Evolutionary conservation across 2,797 vertebrate genomes (phyloP).

Genomic region (Xenentodon cancila): DNA sequence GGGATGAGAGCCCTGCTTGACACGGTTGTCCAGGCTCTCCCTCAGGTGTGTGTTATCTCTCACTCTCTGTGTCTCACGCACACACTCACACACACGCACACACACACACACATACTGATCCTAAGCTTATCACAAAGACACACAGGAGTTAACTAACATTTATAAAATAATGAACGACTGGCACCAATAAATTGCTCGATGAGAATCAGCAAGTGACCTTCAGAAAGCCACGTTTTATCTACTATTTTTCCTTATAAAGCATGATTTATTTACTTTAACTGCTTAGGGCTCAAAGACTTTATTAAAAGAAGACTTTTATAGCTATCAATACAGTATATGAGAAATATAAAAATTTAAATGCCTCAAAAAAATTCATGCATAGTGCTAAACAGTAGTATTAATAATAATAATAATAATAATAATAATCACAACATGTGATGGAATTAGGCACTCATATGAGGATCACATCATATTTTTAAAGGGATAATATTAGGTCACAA

Average conservation of each 20-base stretch:
- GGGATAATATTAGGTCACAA: background rate
- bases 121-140: constrained; percentile 47
- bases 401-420: no score
- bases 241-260: no score
- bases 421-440: no score
- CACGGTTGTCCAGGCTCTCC: constrained; percentile 94
- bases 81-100: constrained; percentile 19
- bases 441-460: no score
- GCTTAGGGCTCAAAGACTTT: background rate
- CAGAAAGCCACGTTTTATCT: constrained; percentile 14
- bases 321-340: no score
- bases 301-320: no score
- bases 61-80: background rate
- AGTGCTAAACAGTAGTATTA: no score
- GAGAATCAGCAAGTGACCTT: constrained; percentile 39
- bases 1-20: constrained; percentile 96
- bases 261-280: background rate
- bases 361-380: no score
- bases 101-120: background rate
- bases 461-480: background rate
- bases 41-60: constrained; percentile 84
- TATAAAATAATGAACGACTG: constrained; percentile 48
- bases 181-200: constrained; percentile 10
- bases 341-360: no score
- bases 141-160: constrained; percentile 62